Conservation (phyloP, 2,888 invertebrate species). For the Linnaemya tessellans region DNA sequence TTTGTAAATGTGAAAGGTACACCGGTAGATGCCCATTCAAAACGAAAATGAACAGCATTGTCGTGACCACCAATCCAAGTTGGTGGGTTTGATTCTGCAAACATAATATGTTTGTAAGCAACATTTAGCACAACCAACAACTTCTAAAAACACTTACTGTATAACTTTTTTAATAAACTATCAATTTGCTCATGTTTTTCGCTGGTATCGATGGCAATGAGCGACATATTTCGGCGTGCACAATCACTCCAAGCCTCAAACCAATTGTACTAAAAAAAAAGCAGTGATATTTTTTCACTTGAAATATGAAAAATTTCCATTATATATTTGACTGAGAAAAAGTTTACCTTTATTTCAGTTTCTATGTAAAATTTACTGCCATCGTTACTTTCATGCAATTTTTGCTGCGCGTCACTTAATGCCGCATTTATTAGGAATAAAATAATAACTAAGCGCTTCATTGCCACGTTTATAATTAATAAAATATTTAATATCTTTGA, state of each 20-base stretch:
- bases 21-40: slow-evolving; percentile 61
- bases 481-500: not conserved
- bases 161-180: slow-evolving; percentile 44
- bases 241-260: slow-evolving; percentile 65
- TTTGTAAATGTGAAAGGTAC: slow-evolving; percentile 52
- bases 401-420: slow-evolving; percentile 15
- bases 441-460: slow-evolving; percentile 14
- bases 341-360: slow-evolving; percentile 36
- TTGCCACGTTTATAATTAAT: not conserved
- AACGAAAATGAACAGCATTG: slow-evolving; percentile 52
- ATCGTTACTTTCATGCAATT: slow-evolving; percentile 58
- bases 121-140: not conserved
- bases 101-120: not conserved
- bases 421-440: slow-evolving; percentile 26
- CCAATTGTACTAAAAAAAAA: slow-evolving; percentile 61
- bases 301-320: not conserved
- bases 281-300: not conserved
- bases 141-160: slow-evolving; percentile 40
- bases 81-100: slow-evolving; percentile 23
- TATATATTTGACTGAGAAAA: not conserved
- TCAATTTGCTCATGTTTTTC: slow-evolving; percentile 60
- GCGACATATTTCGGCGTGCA: slow-evolving; percentile 64
- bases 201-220: slow-evolving; percentile 55
- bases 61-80: slow-evolving; percentile 59
- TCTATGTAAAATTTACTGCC: slow-evolving; percentile 60